Percentiles rank a stretch among this genome's conserved stretches.
phyloP scores from a whole-genome alignment of 2,797 vertebrate genomes.

The Falco peregrinus region DNA sequence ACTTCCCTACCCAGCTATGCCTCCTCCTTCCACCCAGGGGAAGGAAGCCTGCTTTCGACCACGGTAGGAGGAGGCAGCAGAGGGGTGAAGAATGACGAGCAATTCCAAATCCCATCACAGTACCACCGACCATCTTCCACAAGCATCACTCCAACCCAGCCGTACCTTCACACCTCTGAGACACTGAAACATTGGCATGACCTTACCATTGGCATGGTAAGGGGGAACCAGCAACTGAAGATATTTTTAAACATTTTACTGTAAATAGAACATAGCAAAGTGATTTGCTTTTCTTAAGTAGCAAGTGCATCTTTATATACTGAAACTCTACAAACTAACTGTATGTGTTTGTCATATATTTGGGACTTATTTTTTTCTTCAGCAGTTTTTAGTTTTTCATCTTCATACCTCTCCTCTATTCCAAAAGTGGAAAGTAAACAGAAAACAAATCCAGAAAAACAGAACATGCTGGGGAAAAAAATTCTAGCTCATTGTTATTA shows the following conservation, averaged over 20 bases:
- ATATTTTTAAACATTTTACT: not conserved
- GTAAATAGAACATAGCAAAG: not conserved
- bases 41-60: not conserved
- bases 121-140: not conserved
- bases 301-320: not conserved
- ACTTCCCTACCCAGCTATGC: not conserved
- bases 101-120: not conserved
- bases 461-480: not conserved
- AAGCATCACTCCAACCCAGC: not conserved
- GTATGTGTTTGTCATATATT: not conserved
- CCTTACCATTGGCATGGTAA: not conserved
- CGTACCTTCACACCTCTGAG: not conserved
- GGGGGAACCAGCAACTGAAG: not conserved
- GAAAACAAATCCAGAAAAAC: not conserved
- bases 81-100: not conserved
- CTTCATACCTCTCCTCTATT: not conserved
- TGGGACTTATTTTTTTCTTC: not conserved
- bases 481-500: not conserved
- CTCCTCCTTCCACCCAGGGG: not conserved
- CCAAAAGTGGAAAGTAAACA: not conserved
- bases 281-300: not conserved
- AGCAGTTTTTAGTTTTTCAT: not conserved
- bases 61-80: accelerated
- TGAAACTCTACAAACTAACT: not conserved
- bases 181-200: not conserved